phyloP scores from a whole-genome alignment of 2,888 invertebrate species.

The Baronia brevicornis region DNA sequence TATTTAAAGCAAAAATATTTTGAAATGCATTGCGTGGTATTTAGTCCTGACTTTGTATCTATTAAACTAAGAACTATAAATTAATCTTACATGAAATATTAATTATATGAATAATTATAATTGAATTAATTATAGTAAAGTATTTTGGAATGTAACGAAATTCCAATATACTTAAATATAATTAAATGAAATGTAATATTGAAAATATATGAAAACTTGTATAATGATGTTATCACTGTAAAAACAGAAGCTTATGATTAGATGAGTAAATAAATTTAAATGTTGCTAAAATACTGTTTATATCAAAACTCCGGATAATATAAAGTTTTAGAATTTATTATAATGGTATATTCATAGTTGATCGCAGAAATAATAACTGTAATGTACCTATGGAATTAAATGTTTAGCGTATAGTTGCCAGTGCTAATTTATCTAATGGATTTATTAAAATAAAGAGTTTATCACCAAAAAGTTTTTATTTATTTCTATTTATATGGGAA shows the following conservation, averaged over 20 bases:
- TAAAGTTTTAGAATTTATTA: too few relatives aligned
- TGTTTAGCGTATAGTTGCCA: slow-evolving; percentile 41
- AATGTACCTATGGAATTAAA: slow-evolving; percentile 53
- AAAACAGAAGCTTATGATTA: slow-evolving; percentile 34
- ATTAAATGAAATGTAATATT: slow-evolving; percentile 6
- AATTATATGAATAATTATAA: slow-evolving; percentile 16
- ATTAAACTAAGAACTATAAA: slow-evolving; percentile 11
- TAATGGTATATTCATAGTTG: too few relatives aligned
- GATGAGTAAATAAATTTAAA: slow-evolving; percentile 16
- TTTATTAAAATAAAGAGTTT: slow-evolving; percentile 47
- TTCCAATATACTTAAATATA: slow-evolving; percentile 7
- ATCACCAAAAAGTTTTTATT: slow-evolving; percentile 21
- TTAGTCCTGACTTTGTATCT: too few relatives aligned
- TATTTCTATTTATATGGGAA: slow-evolving; percentile 13
- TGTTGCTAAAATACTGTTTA: slow-evolving; percentile 1
- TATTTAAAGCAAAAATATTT: slow-evolving; percentile 45
- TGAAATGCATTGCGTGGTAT: too few relatives aligned
- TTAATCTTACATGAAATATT: slow-evolving; percentile 6
- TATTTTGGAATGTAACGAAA: slow-evolving; percentile 27
- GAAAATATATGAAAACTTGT: slow-evolving; percentile 21
- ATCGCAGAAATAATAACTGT: too few relatives aligned
- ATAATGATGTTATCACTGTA: too few relatives aligned
- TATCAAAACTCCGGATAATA: background rate
- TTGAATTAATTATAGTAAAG: slow-evolving; percentile 22
- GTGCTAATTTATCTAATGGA: slow-evolving; percentile 33